Percentiles rank a stretch among this genome's conserved stretches.
phyloP scores from a whole-genome alignment of 2,888 invertebrate genomes.

The Noctuana brunneofusca region DNA sequence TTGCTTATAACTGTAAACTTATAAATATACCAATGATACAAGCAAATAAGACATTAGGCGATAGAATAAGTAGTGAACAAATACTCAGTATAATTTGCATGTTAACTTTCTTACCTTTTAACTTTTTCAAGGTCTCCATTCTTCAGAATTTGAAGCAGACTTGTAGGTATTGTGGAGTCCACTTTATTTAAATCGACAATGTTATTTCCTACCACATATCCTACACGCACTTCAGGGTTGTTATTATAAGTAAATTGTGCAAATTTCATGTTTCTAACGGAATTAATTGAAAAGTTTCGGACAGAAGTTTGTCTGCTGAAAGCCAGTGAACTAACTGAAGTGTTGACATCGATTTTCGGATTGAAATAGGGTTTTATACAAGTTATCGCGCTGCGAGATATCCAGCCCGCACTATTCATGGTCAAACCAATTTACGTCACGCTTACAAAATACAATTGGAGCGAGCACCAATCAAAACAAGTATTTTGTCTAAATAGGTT shows the following conservation, averaged over 20 bases:
- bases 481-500: slow-evolving; percentile 14
- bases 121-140: slow-evolving; percentile 60
- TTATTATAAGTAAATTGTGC: slow-evolving; percentile 85
- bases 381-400: slow-evolving; percentile 50
- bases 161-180: slow-evolving; percentile 61
- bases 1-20: no score
- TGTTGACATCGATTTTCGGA: slow-evolving; percentile 44
- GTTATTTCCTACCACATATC: slow-evolving; percentile 84
- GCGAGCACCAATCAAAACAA: slow-evolving; percentile 12
- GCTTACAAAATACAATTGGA: slow-evolving; percentile 2
- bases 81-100: not conserved
- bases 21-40: not conserved
- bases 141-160: slow-evolving; percentile 72
- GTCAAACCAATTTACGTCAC: slow-evolving; percentile 48
- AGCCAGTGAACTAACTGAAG: slow-evolving; percentile 1
- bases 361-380: slow-evolving; percentile 50
- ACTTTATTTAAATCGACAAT: slow-evolving; percentile 87
- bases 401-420: slow-evolving; percentile 51
- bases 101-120: slow-evolving; percentile 48
- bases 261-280: slow-evolving; percentile 83
- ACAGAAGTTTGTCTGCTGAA: slow-evolving; percentile 22
- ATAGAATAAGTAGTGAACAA: not conserved
- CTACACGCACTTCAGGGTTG: slow-evolving; percentile 85
- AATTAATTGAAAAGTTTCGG: slow-evolving; percentile 54
- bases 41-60: not conserved